Evolutionary conservation across 2,113 vertebrate genomes (phyloP), one percentile per base, ranked within the genome.

Genomic region (Ceuthmochares aereus): DNA sequence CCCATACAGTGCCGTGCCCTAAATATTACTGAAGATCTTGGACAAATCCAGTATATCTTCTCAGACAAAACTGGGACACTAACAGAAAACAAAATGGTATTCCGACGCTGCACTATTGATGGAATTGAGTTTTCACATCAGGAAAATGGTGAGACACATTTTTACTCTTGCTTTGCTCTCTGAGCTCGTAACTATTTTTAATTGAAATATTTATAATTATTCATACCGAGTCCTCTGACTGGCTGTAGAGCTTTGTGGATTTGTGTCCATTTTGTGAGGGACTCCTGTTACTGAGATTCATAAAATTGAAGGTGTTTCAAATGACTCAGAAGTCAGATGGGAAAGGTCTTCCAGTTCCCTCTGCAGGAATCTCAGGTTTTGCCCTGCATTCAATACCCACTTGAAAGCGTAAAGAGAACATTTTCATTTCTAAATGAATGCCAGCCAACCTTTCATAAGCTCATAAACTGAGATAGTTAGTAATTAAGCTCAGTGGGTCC

Each of bases 31-130:
- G 98, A 98, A 89, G 98, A 98, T 94, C 97, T 99, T 32, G 98
- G 98, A 19, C 98, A 99, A 97, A 98, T 98, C 84, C 98, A 98
- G 56, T 97, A 98, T 54, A 94, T 98, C 68, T 98, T 98, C 97
- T 98, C 98, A 6, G 98, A 98, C 93, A 98, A 99, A 96, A 98
- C 98, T 1, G 98, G 98, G n/a, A 98, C 98, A 1, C 89, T 99
- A 59, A 98, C 98, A 2, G 98, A 99, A 91, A 98, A 98, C 83
- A 98, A 98, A 97, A 98, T 98, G 98, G 98, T 98, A 20, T 98
- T 98, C 56, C 96, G 98, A 26, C 97, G 98, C 29, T 98, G 98
- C 56, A 98, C 97, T 70, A 92, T 98, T 2, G 80, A 97, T 90
- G 98, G 98, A 69, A 96, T 91, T 45, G 98, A 98, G 80, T 98